phyloP scores from a whole-genome alignment of 2,888 invertebrate species.

The Trissonchulus latispiculum region DNA sequence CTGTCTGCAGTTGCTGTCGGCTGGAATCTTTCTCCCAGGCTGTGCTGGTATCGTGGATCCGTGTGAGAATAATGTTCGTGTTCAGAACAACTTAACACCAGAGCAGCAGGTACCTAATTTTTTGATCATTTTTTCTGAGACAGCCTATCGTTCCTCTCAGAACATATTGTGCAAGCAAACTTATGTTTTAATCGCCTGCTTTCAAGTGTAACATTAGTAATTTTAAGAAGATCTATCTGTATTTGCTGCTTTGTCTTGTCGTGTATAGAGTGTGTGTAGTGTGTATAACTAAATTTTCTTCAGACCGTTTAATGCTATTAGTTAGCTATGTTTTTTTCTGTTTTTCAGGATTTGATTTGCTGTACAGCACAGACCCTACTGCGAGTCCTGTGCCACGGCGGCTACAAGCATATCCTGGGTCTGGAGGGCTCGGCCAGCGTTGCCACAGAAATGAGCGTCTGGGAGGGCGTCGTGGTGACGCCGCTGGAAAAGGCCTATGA shows the following conservation, averaged over 20 bases:
- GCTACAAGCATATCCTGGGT: too few relatives aligned
- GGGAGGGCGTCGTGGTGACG: too few relatives aligned
- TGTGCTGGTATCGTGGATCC: constrained; percentile 61
- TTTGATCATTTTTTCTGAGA: too few relatives aligned
- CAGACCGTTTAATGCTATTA: too few relatives aligned
- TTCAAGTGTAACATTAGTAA: not conserved
- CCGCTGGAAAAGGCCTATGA: too few relatives aligned
- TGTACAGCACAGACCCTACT: constrained; percentile 84
- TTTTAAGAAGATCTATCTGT: not conserved
- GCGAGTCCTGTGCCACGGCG: constrained; percentile 80
- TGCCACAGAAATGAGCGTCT: too few relatives aligned
- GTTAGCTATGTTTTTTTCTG: not conserved
- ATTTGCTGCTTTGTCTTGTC: not conserved
- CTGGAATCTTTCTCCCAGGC: constrained; percentile 88
- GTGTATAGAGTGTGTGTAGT: too few relatives aligned
- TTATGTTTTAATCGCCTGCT: too few relatives aligned
- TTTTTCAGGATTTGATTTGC: constrained; percentile 73
- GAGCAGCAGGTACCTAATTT: constrained; percentile 61
- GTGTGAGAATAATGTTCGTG: constrained; percentile 75
- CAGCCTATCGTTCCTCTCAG: too few relatives aligned
- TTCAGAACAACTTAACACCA: constrained; percentile 77
- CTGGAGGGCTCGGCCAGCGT: constrained; percentile 70
- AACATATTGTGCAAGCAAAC: too few relatives aligned
- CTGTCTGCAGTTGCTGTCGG: constrained; percentile 76
- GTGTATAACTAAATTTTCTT: too few relatives aligned